A percentile compares a stretch with the other conserved stretches of the same genome.
Conservation (phyloP, 1,140 invertebrate genomes). For the Paraescarpia echinospica region DNA sequence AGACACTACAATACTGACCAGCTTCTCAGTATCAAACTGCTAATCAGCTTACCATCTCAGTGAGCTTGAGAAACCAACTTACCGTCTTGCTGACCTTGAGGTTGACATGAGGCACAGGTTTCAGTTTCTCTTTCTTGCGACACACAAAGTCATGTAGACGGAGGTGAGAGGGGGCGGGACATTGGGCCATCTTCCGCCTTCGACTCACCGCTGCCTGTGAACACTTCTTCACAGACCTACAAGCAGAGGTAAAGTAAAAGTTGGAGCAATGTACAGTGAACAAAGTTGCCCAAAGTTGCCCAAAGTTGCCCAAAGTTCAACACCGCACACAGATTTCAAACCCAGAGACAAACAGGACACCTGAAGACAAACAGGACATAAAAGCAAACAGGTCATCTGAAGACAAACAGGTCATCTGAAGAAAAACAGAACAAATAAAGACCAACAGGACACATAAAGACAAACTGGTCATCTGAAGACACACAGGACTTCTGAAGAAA, state of each 20-base stretch:
- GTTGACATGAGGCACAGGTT: conserved; percentile 36
- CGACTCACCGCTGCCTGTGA: conserved; percentile 69
- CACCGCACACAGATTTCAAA: no score
- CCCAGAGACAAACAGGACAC: not conserved
- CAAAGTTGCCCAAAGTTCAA: no score
- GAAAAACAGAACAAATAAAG: not conserved
- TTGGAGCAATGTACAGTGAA: no score
- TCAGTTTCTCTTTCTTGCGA: conserved; percentile 48
- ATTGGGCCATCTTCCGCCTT: conserved; percentile 82
- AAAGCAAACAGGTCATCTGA: not conserved
- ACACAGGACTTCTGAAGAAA: not conserved
- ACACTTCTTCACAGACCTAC: conserved; percentile 50
- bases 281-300: no score
- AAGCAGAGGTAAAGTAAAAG: no score
- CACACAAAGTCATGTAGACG: conserved; percentile 70
- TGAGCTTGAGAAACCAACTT: conserved; percentile 4
- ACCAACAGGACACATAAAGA: not conserved
- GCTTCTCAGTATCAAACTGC: not conserved
- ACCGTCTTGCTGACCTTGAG: conserved; percentile 46
- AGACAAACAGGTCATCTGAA: not conserved
- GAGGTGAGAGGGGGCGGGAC: conserved; percentile 75
- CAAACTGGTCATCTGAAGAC: not conserved
- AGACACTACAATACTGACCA: not conserved
- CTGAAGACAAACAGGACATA: not conserved
- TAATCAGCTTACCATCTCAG: not conserved